Evolutionary conservation across 2,888 invertebrate genomes (phyloP).

Genomic region (Philhelius pedissequus): DNA sequence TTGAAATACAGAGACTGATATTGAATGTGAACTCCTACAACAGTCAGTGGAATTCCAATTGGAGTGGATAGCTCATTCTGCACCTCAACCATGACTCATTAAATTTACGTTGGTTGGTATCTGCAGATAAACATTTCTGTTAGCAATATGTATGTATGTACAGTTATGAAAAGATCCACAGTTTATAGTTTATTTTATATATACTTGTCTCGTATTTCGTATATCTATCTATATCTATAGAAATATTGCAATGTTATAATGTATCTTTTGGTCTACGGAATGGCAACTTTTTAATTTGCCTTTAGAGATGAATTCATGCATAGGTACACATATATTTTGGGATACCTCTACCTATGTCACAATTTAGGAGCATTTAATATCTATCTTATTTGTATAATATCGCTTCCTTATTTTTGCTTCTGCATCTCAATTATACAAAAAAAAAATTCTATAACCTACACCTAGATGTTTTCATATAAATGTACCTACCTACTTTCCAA

Average conservation of each 20-base stretch:
- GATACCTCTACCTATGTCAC: slow-evolving; percentile 31
- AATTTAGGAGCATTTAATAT: neutral
- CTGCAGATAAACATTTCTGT: slow-evolving; percentile 22
- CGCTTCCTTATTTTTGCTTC: neutral
- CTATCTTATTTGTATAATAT: neutral
- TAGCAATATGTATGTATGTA: neutral
- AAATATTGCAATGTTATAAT: neutral
- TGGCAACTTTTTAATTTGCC: slow-evolving; percentile 42
- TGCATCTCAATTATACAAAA: neutral
- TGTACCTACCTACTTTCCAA: no score
- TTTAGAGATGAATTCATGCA: slow-evolving; percentile 32
- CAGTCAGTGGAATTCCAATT: neutral
- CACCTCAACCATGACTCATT: slow-evolving; percentile 45
- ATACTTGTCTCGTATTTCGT: neutral
- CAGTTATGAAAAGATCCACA: slow-evolving; percentile 3
- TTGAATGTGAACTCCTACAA: slow-evolving; percentile 27
- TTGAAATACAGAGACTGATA: neutral
- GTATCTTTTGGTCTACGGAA: slow-evolving; percentile 22
- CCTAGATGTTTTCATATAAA: neutral
- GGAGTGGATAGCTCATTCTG: neutral
- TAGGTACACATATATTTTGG: slow-evolving; percentile 25
- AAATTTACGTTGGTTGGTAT: slow-evolving; percentile 23
- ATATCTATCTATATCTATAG: neutral
- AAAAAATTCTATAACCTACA: neutral
- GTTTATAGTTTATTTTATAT: neutral